These are phyloP conservation scores for Balaenoptera acutorostrata DNA, from an alignment of 2,113 vertebrate species.

Conservation along the genomic window DNA sequence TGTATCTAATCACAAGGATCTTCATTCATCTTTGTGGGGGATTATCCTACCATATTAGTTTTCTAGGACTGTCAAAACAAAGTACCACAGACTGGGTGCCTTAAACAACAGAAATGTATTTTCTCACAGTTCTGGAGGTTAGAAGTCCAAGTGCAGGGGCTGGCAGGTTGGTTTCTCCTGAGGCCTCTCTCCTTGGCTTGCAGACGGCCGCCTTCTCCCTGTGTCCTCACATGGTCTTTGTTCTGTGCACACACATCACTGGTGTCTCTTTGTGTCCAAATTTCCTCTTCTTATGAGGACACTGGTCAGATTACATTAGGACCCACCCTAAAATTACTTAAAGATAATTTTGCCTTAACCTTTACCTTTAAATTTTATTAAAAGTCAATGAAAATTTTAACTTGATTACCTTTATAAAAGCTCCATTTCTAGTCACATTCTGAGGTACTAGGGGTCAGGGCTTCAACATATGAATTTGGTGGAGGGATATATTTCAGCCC, in stretches of 20 bases:
- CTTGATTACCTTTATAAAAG: not conserved
- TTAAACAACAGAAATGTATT: not conserved
- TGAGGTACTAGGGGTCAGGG: not conserved
- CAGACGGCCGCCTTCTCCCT: accelerated
- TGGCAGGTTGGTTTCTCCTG: not conserved
- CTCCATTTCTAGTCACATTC: not conserved
- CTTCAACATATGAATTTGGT: not conserved
- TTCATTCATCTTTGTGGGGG: not conserved
- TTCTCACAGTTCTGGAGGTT: not conserved
- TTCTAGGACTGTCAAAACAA: not conserved
- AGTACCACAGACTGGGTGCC: not conserved
- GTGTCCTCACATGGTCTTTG: not conserved
- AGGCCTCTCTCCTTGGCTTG: not conserved
- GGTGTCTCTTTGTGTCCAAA: not conserved
- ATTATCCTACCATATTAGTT: not conserved
- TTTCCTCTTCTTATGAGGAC: not conserved
- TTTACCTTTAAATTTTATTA: not conserved
- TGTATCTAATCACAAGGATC: not conserved
- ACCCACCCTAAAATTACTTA: not conserved
- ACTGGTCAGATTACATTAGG: not conserved
- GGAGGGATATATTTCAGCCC: not conserved
- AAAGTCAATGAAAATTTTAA: not conserved
- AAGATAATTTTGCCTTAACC: not conserved
- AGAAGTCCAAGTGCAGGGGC: not conserved
- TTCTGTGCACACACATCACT: not conserved